Percentiles rank a stretch among this genome's conserved stretches.
Evolutionary conservation across 2,797 vertebrate genomes (phyloP).

Genomic region (Anguilla marmorata): DNA sequence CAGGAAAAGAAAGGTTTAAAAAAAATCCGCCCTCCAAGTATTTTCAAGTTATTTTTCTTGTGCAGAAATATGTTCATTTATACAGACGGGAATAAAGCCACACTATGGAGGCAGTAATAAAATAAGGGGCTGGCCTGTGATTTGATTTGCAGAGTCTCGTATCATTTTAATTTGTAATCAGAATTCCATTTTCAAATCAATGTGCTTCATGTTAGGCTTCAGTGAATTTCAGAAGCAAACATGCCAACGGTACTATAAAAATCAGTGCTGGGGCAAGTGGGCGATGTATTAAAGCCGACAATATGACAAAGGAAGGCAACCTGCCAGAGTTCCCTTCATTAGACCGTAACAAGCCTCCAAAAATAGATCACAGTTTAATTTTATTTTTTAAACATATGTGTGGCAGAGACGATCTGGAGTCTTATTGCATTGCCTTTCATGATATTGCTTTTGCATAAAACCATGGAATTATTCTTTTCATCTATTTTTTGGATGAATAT

Average conservation of each 20-base stretch:
- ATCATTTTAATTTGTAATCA: conserved; percentile 21
- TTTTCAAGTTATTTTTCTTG: too few species aligned
- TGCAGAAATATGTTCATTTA: not conserved
- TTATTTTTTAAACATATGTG: not conserved
- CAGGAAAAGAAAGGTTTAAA: too few species aligned
- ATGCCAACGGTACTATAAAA: conserved; percentile 21
- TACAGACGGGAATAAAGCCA: not conserved
- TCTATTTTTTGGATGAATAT: not conserved
- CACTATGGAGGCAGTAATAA: not conserved
- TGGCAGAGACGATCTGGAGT: not conserved
- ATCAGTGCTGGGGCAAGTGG: conserved; percentile 4
- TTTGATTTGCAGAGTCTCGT: conserved; percentile 19
- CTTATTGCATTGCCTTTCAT: not conserved
- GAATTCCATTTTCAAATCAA: conserved; percentile 25
- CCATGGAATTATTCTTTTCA: not conserved
- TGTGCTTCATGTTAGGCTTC: conserved; percentile 8
- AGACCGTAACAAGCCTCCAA: not conserved
- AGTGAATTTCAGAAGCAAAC: not conserved
- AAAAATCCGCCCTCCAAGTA: too few species aligned
- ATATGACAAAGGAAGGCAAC: conserved; percentile 8
- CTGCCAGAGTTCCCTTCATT: conserved; percentile 5
- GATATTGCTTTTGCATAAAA: not conserved
- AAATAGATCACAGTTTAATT: not conserved
- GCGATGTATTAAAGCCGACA: conserved; percentile 14
- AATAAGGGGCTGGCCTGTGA: not conserved